Evolutionary conservation across 2,113 vertebrate genomes (phyloP).

Genomic region (Dasyornis broadbenti): DNA sequence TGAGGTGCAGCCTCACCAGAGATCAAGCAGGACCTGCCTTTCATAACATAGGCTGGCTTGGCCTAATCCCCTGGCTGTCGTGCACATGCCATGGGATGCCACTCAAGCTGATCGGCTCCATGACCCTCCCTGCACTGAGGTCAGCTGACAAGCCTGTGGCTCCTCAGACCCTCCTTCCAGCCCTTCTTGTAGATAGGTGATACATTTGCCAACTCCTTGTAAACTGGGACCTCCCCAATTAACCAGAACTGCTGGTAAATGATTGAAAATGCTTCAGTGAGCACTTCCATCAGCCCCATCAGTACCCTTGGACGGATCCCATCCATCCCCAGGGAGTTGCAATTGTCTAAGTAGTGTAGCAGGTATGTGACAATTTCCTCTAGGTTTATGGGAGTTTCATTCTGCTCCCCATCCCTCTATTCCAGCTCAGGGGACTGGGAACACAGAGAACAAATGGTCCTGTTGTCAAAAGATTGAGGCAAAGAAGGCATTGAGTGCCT

Average conservation of each 20-base stretch:
- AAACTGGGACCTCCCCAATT: background rate
- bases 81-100: background rate
- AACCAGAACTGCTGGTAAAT: background rate
- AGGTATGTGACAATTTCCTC: background rate
- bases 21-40: background rate
- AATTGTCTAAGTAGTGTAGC: background rate
- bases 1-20: background rate
- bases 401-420: background rate
- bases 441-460: background rate
- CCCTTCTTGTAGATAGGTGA: accelerated
- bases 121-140: background rate
- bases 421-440: background rate
- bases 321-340: background rate
- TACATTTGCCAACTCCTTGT: background rate
- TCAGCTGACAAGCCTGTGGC: background rate
- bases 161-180: background rate
- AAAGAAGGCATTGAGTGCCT: background rate
- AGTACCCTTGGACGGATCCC: background rate
- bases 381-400: background rate
- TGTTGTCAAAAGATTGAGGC: background rate
- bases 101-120: background rate
- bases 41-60: background rate
- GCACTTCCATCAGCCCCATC: background rate
- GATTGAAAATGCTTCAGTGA: background rate
- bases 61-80: background rate